phyloP scores from a whole-genome alignment of 1,140 invertebrate genomes.

The Hydropsyche tenuis region DNA sequence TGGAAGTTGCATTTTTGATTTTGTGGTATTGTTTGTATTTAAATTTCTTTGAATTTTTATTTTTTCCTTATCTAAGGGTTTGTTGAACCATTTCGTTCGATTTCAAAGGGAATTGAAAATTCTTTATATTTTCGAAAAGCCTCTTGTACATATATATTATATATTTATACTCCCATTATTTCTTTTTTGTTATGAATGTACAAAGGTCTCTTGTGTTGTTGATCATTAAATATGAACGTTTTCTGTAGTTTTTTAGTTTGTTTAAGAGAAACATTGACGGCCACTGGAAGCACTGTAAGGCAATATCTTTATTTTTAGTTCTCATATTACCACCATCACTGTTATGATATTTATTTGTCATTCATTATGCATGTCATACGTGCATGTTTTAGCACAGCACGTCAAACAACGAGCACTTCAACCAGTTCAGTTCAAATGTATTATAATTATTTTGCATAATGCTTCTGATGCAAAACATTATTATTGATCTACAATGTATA shows the following conservation, averaged over 20 bases:
- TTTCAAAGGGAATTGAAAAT: slow-evolving; percentile 19
- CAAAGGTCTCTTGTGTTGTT: slow-evolving; percentile 13
- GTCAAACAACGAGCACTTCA: slow-evolving; percentile 41
- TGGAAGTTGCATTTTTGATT: slow-evolving; percentile 36
- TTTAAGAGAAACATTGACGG: slow-evolving; percentile 37
- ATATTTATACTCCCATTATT: slow-evolving; percentile 10
- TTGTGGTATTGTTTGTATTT: slow-evolving; percentile 20
- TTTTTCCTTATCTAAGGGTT: slow-evolving; percentile 16
- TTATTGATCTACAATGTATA: background rate
- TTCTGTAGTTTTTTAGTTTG: slow-evolving; percentile 20
- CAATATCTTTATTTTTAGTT: slow-evolving; percentile 49
- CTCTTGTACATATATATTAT: slow-evolving; percentile 18
- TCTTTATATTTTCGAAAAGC: slow-evolving; percentile 18
- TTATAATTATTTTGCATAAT: slow-evolving; percentile 45
- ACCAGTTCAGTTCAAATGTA: slow-evolving; percentile 1
- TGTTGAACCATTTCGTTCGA: slow-evolving; percentile 30
- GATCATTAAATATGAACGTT: background rate
- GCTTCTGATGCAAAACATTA: slow-evolving; percentile 29
- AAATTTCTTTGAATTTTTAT: slow-evolving; percentile 11
- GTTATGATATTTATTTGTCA: slow-evolving; percentile 34
- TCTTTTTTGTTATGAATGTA: slow-evolving; percentile 26
- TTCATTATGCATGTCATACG: slow-evolving; percentile 42
- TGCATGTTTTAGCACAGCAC: slow-evolving; percentile 45
- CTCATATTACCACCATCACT: slow-evolving; percentile 43
- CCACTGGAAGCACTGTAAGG: slow-evolving; percentile 51